Base-by-base conservation (phyloP, 2,888 invertebrate genomes). In the Endotricha flammealis region DNA sequence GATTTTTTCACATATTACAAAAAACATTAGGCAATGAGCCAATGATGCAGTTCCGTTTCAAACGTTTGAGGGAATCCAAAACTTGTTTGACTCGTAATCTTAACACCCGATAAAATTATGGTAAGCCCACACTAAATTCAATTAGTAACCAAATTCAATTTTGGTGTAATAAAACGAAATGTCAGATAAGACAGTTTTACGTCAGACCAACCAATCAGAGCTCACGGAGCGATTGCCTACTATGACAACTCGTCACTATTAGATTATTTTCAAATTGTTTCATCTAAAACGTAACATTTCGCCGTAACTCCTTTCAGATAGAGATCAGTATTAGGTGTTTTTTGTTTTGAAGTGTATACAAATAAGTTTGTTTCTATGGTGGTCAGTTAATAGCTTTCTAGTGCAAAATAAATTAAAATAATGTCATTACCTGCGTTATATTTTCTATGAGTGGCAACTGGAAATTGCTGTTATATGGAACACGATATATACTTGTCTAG, bases 101-200 rank as follows among this genome's bases (percentile, higher is more conserved):
- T 42, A 47, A 46, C 41, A 44, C 41, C 28, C 34, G 39, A 41
- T 48, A 47, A 47, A 44, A 46, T 44, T 45, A 50, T 52, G 49
- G 47, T 44, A 53, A 51, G 44, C 50, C 39, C 31, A 30, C 43
- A 44, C 36, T 47, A 41, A 40, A 54, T 54, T 50, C 52, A 51
- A 53, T 54, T 48, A 49, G 48, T 50, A 39, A 32, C 44, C 41
- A 44, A 55, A 53, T 54, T 53, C 48, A 49, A 50, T 52, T 46
- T 50, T 39, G 36, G 41, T 45, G 46, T 45, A 46, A 53, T 56
- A 57, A 59, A 59, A 52, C 42, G 42, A 53, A 51, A 52, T 46
- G 48, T 39, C 38, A 46, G 39, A 41, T 44, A 47, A 43, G 42
- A 44, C 37, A 44, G 36, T 49, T 59, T 62, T 48, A 60, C 48